Evolutionary conservation across 30 jellyfish, hydroid and myxozoan species (phyloP).

Genomic region (Sanderia malayensis): DNA sequence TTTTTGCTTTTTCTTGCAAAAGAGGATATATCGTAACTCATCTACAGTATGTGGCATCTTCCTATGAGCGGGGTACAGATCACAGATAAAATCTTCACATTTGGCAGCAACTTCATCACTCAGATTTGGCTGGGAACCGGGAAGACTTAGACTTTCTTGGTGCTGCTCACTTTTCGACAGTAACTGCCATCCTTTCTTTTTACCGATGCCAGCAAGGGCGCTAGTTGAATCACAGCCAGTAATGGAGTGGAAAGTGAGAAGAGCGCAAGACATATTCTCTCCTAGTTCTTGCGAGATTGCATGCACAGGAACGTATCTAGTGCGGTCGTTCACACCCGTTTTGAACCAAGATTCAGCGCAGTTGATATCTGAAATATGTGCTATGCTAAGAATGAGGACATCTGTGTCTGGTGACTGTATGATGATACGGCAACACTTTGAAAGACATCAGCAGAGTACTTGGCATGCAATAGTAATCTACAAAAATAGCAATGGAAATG

Average conservation of each 20-base stretch:
- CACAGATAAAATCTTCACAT: not conserved
- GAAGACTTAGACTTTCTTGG: not conserved
- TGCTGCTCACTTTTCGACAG: not conserved
- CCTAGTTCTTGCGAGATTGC: conserved; percentile 6
- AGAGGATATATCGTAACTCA: not conserved
- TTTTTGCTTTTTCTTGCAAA: not conserved
- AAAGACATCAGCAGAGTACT: not conserved
- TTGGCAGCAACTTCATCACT: not conserved
- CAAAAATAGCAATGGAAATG: too few species aligned
- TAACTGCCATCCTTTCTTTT: not conserved
- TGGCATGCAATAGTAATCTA: not conserved
- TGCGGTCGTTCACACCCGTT: not conserved
- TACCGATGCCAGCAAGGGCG: conserved; percentile 9
- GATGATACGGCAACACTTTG: not conserved
- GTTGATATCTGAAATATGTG: conserved; percentile 5
- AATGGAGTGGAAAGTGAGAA: conserved; percentile 15
- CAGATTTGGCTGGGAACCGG: not conserved
- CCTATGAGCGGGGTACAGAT: not conserved
- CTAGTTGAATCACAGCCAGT: conserved; percentile 20
- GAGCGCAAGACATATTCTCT: conserved; percentile 3
- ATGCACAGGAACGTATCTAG: conserved; percentile 3
- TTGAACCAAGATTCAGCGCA: not conserved
- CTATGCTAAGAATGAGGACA: conserved; percentile 5
- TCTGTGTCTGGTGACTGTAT: conserved; percentile 13
- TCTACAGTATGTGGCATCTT: not conserved